Base-by-base conservation (phyloP, 1,140 invertebrate species). In the Neotoxoptera formosana region DNA sequence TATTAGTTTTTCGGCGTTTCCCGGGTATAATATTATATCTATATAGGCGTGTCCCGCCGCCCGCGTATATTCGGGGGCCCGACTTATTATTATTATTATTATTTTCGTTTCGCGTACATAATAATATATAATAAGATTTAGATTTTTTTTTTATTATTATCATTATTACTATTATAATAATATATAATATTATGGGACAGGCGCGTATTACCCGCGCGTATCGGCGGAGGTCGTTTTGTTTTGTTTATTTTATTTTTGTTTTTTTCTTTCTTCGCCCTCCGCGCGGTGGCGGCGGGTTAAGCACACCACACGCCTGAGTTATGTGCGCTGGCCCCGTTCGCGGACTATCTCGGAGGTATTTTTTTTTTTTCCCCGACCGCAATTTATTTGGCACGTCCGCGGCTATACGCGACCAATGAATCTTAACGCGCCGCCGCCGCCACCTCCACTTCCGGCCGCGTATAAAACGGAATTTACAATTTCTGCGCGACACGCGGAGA, bases 381-480 rank as follows among this genome's bases (percentile, higher is more conserved):
- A 21, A 48, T 21, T 41, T n/a, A 48, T 88, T 88, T 34, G n/a
- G 87, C 87, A 87, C 45, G 45, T 48, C 86, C 86, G 30, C 45
- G 6, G 20, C 86, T 34, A 51, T 83, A 36, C 20, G 34, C 30
- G 86, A 21, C 87, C 47, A 88, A 53, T 88, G 86, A 88, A 88
- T 51, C 48, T 87, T 87, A 23, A n/a, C 86, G 30, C 45, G 87
- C 20, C 60, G n/a, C 60, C 30, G 30, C 60, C 60, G 4, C 60
- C 60, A 76, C 30, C 60, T 76, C 60, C n/a, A 20, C 60, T 6
- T n/a, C 60, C 47, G 87, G 30, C 34, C n/a, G 47, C n/a, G n/a
- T n/a, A n/a, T 88, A 88, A 53, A 88, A 88, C n/a, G 14, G n/a
- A 88, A 88, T 51, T 88, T 25, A 34, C 20, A 51, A 88, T 88